Conservation (phyloP, 2,113 vertebrate genomes). For the Nannospalax galili region DNA sequence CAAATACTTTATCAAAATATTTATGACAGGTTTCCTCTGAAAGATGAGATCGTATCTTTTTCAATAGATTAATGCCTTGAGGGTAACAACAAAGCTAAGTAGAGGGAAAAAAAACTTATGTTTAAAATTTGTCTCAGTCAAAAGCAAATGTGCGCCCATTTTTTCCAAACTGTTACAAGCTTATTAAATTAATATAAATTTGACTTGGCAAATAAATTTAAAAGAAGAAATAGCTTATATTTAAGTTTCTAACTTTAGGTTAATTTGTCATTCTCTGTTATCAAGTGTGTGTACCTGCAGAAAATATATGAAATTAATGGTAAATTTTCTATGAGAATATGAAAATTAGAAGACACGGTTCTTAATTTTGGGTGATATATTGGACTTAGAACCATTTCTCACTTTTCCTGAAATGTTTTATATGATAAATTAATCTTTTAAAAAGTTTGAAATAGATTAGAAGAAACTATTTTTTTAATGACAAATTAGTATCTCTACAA, state of each 20-base stretch:
- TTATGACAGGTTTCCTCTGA: constrained; percentile 84
- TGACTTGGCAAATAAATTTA: constrained; percentile 50
- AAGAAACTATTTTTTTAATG: too few species aligned
- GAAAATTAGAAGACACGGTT: constrained; percentile 15
- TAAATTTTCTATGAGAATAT: constrained; percentile 41
- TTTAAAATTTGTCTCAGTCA: constrained; percentile 81
- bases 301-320: constrained; percentile 39
- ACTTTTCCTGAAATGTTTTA: neutral
- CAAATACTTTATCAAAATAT: constrained; percentile 88
- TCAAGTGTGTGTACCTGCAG: constrained; percentile 30
- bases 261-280: neutral
- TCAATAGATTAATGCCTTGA: constrained; percentile 82
- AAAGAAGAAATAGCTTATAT: constrained; percentile 68
- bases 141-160: constrained; percentile 53
- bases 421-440: neutral
- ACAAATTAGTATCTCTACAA: too few species aligned
- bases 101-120: constrained; percentile 82
- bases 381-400: neutral
- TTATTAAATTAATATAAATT: constrained; percentile 76
- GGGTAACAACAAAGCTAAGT: constrained; percentile 81
- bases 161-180: constrained; percentile 48
- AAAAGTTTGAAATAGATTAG: too few species aligned
- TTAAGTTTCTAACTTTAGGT: constrained; percentile 70
- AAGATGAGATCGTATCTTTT: constrained; percentile 83
- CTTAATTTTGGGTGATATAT: neutral